Percentiles rank a stretch among this genome's conserved stretches.
Evolutionary conservation across 2,113 vertebrate species (phyloP).

Genomic region (Scomber scombrus): DNA sequence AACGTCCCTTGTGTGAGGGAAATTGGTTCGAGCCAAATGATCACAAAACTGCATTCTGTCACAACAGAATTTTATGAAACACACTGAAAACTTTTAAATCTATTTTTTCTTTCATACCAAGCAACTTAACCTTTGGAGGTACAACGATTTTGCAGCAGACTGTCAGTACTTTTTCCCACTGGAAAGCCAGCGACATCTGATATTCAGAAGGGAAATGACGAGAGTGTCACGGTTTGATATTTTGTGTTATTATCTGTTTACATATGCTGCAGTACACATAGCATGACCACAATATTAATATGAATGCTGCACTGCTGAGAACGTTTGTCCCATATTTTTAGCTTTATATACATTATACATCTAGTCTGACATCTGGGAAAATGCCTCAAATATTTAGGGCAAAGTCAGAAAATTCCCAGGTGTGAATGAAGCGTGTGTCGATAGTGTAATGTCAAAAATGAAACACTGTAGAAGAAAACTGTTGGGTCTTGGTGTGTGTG

Average conservation of each 20-base stretch:
- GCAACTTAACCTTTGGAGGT: not conserved
- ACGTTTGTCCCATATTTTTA: constrained; percentile 2
- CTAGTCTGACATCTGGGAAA: constrained; percentile 1
- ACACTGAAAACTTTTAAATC: constrained; percentile 14
- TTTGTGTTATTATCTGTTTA: constrained; percentile 26
- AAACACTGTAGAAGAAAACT: not conserved
- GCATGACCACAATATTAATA: not conserved
- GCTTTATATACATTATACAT: not conserved
- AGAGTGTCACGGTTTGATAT: constrained; percentile 6
- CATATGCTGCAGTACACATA: constrained; percentile 33
- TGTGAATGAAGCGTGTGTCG: not conserved
- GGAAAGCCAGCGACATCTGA: not conserved
- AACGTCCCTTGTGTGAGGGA: constrained; percentile 14
- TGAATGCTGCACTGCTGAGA: not conserved
- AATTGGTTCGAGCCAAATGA: constrained; percentile 30
- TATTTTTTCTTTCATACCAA: not conserved
- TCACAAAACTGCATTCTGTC: constrained; percentile 34
- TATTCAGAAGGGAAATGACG: not conserved
- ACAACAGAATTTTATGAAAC: constrained; percentile 20
- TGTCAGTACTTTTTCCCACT: not conserved
- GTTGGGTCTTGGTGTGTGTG: not conserved
- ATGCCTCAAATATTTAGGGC: constrained; percentile 19
- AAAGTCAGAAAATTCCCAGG: not conserved
- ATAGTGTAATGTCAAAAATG: not conserved
- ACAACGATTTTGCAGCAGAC: not conserved